phyloP scores from a whole-genome alignment of 1,140 invertebrate genomes.

The Aporrectodea caliginosa region DNA sequence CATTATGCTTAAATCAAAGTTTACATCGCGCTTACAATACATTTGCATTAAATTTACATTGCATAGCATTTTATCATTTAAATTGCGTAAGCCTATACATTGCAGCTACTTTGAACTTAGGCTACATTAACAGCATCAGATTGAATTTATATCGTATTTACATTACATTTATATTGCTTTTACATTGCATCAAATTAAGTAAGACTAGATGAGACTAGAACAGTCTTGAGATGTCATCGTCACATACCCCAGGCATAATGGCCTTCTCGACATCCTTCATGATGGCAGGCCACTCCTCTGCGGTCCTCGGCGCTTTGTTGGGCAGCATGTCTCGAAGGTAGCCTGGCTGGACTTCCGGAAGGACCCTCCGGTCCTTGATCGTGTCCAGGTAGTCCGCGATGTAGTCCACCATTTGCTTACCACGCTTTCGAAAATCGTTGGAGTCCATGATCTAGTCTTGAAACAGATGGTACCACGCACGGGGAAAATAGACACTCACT shows the following conservation, averaged over 20 bases:
- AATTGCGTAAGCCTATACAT: too few relatives aligned
- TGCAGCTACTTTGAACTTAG: too few relatives aligned
- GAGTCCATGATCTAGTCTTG: conserved; percentile 68
- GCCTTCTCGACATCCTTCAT: conserved; percentile 90
- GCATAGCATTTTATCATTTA: too few relatives aligned
- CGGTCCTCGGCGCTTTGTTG: conserved; percentile 72
- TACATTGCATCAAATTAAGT: too few relatives aligned
- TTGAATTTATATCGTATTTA: too few relatives aligned
- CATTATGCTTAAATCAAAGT: too few relatives aligned
- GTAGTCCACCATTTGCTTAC: conserved; percentile 97
- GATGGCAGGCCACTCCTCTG: conserved; percentile 85
- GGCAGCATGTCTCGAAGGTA: conserved; percentile 81
- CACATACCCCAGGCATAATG: conserved; percentile 88
- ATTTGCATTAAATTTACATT: too few relatives aligned
- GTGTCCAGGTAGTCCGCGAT: conserved; percentile 92
- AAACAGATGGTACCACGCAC: not conserved
- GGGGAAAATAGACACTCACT: not conserved
- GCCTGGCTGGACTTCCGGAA: conserved; percentile 67
- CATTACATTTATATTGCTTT: too few relatives aligned
- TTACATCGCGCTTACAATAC: too few relatives aligned
- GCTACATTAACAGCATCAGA: too few relatives aligned
- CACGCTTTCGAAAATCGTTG: conserved; percentile 79
- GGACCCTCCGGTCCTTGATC: conserved; percentile 57
- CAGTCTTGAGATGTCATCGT: too few relatives aligned
- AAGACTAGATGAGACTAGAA: too few relatives aligned